phyloP scores from a whole-genome alignment of 37 sponge, comb jelly and placozoan species.

The Ephydatia muelleri region DNA sequence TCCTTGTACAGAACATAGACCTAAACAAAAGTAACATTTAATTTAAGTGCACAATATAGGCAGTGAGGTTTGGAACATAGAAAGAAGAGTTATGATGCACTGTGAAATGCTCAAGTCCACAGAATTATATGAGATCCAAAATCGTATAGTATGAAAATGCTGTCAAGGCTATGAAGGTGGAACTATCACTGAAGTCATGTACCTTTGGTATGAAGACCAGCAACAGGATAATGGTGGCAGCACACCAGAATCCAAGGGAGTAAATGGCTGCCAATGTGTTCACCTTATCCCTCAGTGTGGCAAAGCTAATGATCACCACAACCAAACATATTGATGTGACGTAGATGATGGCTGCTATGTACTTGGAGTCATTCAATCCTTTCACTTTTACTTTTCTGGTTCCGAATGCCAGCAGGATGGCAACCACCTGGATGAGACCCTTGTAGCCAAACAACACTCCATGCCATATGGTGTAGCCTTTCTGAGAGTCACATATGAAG shows the following conservation, averaged over 20 bases:
- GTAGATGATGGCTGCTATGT: slow-evolving; percentile 23
- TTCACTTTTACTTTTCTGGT: slow-evolving; percentile 29
- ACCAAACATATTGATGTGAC: slow-evolving; percentile 10
- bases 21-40: background rate
- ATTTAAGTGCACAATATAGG: background rate
- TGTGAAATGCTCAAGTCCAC: too few species aligned
- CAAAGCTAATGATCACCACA: background rate
- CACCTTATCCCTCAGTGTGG: background rate
- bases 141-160: too few species aligned
- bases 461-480: background rate
- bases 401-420: slow-evolving; percentile 27
- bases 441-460: slow-evolving; percentile 34
- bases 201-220: slow-evolving; percentile 35
- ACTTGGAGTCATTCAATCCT: slow-evolving; percentile 32
- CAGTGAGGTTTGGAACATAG: background rate
- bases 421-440: slow-evolving; percentile 22
- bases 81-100: background rate
- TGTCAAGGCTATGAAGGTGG: background rate
- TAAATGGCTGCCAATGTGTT: slow-evolving; percentile 1
- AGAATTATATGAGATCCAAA: too few species aligned
- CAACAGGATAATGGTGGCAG: slow-evolving; percentile 9
- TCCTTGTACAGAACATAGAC: slow-evolving; percentile 31
- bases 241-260: background rate
- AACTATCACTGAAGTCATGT: background rate
- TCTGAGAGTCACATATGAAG: slow-evolving; percentile 10